These are phyloP conservation scores for Masnerella sp. DNA, from an alignment of 2,888 invertebrate genomes.

Conservation along the genomic window DNA sequence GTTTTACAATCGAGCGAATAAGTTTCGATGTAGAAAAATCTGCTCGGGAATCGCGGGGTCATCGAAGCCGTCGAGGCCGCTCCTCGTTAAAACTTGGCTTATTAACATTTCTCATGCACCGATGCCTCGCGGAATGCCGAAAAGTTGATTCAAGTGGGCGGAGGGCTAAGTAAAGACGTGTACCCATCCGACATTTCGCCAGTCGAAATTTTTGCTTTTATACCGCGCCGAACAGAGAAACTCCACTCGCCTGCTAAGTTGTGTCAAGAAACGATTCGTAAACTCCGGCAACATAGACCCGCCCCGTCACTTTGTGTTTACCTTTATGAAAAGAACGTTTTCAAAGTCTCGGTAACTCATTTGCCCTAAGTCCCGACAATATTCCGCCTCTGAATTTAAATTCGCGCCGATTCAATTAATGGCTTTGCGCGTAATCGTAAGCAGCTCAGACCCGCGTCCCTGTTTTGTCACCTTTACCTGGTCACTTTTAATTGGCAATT, in stretches of 20 bases:
- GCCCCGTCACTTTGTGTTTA: constrained; percentile 31
- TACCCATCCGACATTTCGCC: constrained; percentile 63
- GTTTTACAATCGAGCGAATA: constrained; percentile 18
- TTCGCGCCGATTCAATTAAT: constrained; percentile 22
- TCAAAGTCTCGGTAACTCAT: constrained; percentile 37
- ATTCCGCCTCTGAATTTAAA: constrained; percentile 12
- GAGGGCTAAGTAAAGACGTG: constrained; percentile 56
- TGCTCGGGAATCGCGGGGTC: constrained; percentile 41
- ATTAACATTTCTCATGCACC: constrained; percentile 75
- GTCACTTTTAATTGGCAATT: too few relatives aligned
- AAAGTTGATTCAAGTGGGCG: constrained; percentile 70
- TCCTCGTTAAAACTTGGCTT: constrained; percentile 76
- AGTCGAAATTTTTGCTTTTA: constrained; percentile 58
- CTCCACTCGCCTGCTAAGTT: constrained; percentile 42
- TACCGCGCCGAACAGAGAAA: constrained; percentile 48
- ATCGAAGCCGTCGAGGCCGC: constrained; percentile 36
- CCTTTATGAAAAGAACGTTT: constrained; percentile 33
- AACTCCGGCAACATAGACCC: constrained; percentile 47
- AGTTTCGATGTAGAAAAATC: constrained; percentile 64
- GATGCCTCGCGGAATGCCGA: constrained; percentile 71
- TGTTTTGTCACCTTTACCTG: too few relatives aligned
- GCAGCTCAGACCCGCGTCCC: too few relatives aligned
- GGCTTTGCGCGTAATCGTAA: not conserved
- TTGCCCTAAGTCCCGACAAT: constrained; percentile 14
- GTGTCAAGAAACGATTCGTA: constrained; percentile 56